These are phyloP conservation scores for Oreochromis niloticus DNA, from an alignment of 2,113 vertebrate species.

Conservation along the genomic window DNA sequence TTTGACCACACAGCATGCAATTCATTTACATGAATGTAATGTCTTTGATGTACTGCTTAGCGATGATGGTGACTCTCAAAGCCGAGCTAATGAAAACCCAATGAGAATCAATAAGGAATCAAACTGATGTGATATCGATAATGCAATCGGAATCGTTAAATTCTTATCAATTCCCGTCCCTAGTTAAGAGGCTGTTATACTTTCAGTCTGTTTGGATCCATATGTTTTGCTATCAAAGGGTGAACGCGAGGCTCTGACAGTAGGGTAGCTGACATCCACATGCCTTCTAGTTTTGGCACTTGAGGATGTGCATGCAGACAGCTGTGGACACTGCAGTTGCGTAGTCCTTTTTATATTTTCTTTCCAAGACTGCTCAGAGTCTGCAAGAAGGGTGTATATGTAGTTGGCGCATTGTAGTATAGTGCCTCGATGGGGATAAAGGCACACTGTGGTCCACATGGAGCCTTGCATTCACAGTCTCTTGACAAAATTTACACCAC, in stretches of 20 bases:
- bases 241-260: not conserved
- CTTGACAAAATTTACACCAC: not conserved
- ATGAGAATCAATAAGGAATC: not conserved
- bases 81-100: not conserved
- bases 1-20: not conserved
- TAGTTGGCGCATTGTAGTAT: not conserved
- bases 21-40: not conserved
- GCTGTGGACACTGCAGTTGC: not conserved
- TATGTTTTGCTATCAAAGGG: not conserved
- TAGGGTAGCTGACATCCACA: not conserved
- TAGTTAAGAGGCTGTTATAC: not conserved
- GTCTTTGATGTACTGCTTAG: not conserved
- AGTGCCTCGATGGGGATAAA: not conserved
- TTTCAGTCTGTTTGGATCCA: not conserved
- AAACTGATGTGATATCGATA: accelerated
- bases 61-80: not conserved
- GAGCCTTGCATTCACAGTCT: not conserved
- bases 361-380: not conserved
- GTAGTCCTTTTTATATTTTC: not conserved
- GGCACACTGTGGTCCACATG: not conserved
- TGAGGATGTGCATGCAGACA: not conserved
- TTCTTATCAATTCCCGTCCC: not conserved
- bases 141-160: accelerated
- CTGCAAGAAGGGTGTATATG: not conserved
- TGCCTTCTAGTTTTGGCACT: not conserved